These are phyloP conservation scores for Anarrhichthys ocellatus DNA, from an alignment of 2,113 vertebrate species.

Conservation along the genomic window DNA sequence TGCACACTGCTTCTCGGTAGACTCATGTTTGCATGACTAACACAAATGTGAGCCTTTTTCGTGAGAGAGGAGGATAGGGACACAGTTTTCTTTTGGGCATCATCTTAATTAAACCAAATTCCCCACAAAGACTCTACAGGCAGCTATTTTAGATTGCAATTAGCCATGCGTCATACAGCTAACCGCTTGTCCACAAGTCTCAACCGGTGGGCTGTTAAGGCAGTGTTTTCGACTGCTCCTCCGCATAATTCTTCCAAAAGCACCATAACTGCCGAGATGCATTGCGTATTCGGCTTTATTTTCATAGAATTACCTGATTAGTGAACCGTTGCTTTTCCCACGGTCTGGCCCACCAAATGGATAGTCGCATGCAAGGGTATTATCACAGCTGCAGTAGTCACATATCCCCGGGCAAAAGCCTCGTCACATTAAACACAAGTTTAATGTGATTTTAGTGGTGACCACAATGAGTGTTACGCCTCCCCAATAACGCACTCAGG, in stretches of 20 bases:
- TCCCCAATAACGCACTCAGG: constrained; percentile 33
- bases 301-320: constrained; percentile 51
- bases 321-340: constrained; percentile 44
- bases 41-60: constrained; percentile 32
- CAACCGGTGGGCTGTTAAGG: constrained; percentile 30
- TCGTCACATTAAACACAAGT: constrained; percentile 38
- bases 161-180: constrained; percentile 62
- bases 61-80: constrained; percentile 47
- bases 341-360: constrained; percentile 8
- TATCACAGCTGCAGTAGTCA: constrained; percentile 52
- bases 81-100: constrained; percentile 39
- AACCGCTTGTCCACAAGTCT: constrained; percentile 38
- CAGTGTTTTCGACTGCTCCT: constrained; percentile 17
- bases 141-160: constrained; percentile 70
- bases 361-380: constrained; percentile 31
- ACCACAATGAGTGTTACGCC: constrained; percentile 16
- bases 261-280: constrained; percentile 21
- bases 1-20: constrained; percentile 9
- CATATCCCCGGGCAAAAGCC: constrained; percentile 45
- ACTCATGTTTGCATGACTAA: constrained; percentile 59
- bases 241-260: constrained; percentile 25
- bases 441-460: constrained; percentile 48
- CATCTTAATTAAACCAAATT: constrained; percentile 76
- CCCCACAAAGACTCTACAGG: constrained; percentile 69
- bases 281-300: constrained; percentile 46